These are phyloP conservation scores for Zaprionus inermis DNA, from an alignment of 1,140 invertebrate species.

Conservation along the genomic window DNA sequence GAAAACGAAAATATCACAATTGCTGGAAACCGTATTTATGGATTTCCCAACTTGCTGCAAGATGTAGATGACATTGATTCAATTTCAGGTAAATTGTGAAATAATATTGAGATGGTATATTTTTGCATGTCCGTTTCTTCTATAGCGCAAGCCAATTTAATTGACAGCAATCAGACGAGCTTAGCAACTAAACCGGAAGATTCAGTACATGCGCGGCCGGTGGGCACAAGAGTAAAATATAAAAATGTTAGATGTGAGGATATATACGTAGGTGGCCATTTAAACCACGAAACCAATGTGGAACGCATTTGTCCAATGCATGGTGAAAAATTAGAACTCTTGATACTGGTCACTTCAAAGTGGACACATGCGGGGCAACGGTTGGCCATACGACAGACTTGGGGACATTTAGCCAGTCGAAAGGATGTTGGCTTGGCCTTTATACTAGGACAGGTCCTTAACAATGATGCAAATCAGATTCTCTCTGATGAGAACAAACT, in stretches of 20 bases:
- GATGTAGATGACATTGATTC: not conserved
- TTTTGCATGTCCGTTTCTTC: too few species aligned
- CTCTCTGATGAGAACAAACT: conserved; percentile 88
- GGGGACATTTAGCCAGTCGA: conserved; percentile 91
- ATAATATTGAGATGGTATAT: not conserved
- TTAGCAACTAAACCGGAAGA: too few species aligned
- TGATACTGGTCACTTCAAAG: conserved; percentile 92
- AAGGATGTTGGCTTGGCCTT: conserved; percentile 91
- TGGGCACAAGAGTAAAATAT: not conserved
- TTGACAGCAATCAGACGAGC: too few species aligned
- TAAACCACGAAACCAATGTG: conserved; percentile 86
- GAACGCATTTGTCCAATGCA: conserved; percentile 87
- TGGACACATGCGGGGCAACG: conserved; percentile 90
- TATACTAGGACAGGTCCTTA: conserved; percentile 88
- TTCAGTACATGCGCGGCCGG: too few species aligned
- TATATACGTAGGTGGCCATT: conserved; percentile 88
- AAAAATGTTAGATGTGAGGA: conserved; percentile 70
- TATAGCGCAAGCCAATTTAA: too few species aligned
- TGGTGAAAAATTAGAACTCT: conserved; percentile 87
- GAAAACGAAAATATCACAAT: not conserved
- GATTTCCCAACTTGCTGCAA: not conserved
- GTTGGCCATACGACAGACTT: conserved; percentile 92
- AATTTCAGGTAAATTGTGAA: not conserved
- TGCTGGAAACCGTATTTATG: not conserved
- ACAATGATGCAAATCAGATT: conserved; percentile 84